Evolutionary conservation across 1,140 invertebrate genomes (phyloP).

Genomic region (Cydia pomonella): DNA sequence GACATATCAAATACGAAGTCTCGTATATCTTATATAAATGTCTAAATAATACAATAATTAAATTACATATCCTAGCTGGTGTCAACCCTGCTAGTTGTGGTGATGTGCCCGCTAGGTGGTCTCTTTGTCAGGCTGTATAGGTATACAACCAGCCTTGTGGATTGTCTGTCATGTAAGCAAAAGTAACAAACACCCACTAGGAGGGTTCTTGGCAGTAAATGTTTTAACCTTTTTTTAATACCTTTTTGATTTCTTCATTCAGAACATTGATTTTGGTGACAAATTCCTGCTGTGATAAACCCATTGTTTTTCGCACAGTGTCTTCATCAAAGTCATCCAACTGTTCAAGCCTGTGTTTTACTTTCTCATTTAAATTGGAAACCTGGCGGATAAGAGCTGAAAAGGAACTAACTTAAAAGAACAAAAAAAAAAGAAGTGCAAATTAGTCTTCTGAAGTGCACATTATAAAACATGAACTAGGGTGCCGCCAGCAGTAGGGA

Average conservation of each 20-base stretch:
- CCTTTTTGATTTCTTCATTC: constrained; percentile 91
- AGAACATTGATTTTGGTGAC: constrained; percentile 92
- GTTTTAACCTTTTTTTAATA: constrained; percentile 40
- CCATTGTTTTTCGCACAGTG: constrained; percentile 92
- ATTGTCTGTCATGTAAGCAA: no score
- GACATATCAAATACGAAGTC: no score
- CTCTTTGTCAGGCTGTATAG: no score
- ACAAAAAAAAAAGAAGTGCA: constrained; percentile 57
- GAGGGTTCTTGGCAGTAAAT: no score
- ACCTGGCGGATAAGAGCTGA: constrained; percentile 89
- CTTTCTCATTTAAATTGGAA: constrained; percentile 92
- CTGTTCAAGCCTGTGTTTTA: constrained; percentile 95
- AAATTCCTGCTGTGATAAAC: constrained; percentile 96
- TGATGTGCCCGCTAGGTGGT: no score
- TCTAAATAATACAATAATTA: no score
- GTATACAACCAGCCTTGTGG: no score
- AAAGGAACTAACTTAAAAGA: constrained; percentile 77
- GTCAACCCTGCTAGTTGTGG: no score
- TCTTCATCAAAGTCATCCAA: constrained; percentile 97
- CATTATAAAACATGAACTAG: not conserved
- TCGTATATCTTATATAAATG: no score
- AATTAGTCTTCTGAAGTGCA: constrained; percentile 32
- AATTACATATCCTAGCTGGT: no score
- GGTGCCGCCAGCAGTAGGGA: not conserved
- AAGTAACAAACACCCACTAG: no score